Base-by-base conservation (phyloP, 2,888 invertebrate species). In the Smittia sp. region DNA sequence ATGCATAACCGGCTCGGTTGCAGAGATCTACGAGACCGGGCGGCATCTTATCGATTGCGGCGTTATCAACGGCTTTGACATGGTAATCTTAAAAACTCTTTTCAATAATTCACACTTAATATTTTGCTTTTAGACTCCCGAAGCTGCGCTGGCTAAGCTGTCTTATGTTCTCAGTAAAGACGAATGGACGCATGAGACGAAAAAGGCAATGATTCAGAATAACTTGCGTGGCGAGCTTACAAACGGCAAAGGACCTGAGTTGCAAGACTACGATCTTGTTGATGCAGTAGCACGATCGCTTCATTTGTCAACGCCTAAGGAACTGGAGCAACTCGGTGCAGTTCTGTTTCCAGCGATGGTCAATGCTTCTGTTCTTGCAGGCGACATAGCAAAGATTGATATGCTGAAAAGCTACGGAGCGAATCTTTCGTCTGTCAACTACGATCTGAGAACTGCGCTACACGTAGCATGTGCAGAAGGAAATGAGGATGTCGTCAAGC, bases 71-170 rank as follows among this genome's bases (percentile, higher is more conserved):
- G 81, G 82, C 1, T 82, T 77, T 74, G 82, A 82, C 76, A 82
- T 83, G 82, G 46, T 46, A 46, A 67, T 41, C 62, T 11, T n/a
- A n/a, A 83, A 84, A 20, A 80, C 92, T 74, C 81, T 85, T 38
- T 86, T 88, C 92, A 25, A 86, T 90, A 0, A 94, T 95, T 0
- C 88, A 85, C 74, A 95, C 96, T 79, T 93, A 95, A 92, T 6
- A 46, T 2, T 46, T 46, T 46, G 6, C 2, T 46, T 46, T 46
- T 46, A 46, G 46, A 98, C 98, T 0, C 91, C 94, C 0, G 98
- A 98, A 81, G 95, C 98, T 0, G 96, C 97, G 0, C 85, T 97
- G 7, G 89, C 94, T 1, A 98, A 98, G 81, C 84, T 98, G 1
- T 87, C 91, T 0, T 98, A 96, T 78, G 93, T 98, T 0, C 83